Conservation (phyloP, 1,140 invertebrate species). For the Cotesia chilonis region DNA sequence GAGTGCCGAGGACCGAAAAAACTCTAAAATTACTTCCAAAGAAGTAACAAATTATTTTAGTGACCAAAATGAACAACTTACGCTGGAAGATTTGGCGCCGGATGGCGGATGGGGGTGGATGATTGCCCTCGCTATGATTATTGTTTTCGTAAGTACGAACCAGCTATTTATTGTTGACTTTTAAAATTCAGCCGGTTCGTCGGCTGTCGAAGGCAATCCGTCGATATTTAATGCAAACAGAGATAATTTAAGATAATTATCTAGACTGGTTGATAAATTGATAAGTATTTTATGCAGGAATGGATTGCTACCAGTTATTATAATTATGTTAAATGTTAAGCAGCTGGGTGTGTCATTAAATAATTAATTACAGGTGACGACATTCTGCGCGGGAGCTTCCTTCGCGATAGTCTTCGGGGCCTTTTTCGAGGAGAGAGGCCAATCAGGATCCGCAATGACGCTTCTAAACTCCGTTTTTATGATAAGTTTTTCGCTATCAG, state of each 20-base stretch:
- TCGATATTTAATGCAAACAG: too few relatives aligned
- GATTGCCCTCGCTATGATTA: constrained; percentile 64
- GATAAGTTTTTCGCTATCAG: constrained; percentile 56
- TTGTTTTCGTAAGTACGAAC: constrained; percentile 56
- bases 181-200: too few relatives aligned
- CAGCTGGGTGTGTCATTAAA: too few relatives aligned
- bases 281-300: not conserved
- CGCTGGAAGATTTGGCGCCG: constrained; percentile 60
- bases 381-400: constrained; percentile 51
- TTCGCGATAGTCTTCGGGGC: constrained; percentile 59
- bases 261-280: not conserved
- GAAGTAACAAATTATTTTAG: not conserved
- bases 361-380: constrained; percentile 35
- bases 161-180: not conserved
- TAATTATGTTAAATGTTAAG: too few relatives aligned
- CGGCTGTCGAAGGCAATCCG: too few relatives aligned
- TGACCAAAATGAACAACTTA: constrained; percentile 38
- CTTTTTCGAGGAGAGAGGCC: constrained; percentile 55
- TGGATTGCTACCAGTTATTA: too few relatives aligned
- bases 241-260: not conserved
- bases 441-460: constrained; percentile 56
- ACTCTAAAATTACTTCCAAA: not conserved
- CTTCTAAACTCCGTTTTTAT: constrained; percentile 62
- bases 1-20: constrained; percentile 1
- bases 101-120: constrained; percentile 71